Conservation (phyloP, 2,888 invertebrate species). For the Orchestes rusci region DNA sequence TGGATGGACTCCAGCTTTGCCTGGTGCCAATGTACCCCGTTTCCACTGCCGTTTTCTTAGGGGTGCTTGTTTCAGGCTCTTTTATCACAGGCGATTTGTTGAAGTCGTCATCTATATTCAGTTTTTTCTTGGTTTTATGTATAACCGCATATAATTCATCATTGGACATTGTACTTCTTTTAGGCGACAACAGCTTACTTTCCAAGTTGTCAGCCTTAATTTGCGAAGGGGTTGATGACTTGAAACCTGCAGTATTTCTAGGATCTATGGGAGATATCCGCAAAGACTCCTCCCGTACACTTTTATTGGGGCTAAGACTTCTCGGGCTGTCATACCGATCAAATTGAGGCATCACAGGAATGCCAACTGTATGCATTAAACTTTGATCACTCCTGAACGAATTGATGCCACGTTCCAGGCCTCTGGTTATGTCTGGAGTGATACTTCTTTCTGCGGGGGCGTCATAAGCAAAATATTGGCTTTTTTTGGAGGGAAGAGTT, state of each 20-base stretch:
- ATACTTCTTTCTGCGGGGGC: constrained; percentile 44
- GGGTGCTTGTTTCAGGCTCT: constrained; percentile 18
- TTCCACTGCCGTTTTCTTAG: constrained; percentile 48
- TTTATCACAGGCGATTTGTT: constrained; percentile 42
- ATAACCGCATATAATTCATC: constrained; percentile 71
- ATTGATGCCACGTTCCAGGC: constrained; percentile 35
- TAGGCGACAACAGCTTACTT: constrained; percentile 54
- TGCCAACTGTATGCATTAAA: constrained; percentile 34
- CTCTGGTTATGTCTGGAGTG: constrained; percentile 49
- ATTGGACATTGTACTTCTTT: constrained; percentile 69
- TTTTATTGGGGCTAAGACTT: constrained; percentile 7
- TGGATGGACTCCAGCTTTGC: constrained; percentile 59
- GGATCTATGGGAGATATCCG: constrained; percentile 65
- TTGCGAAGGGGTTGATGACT: constrained; percentile 60
- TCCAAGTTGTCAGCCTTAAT: constrained; percentile 48
- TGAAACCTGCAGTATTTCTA: constrained; percentile 50
- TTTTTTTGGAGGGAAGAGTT: constrained; percentile 46
- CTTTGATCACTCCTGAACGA: constrained; percentile 26
- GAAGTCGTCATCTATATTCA: constrained; percentile 56
- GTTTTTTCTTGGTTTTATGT: constrained; percentile 67
- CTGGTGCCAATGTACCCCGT: constrained; percentile 56
- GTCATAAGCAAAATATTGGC: constrained; percentile 40
- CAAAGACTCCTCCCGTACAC: constrained; percentile 42
- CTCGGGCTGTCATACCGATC: constrained; percentile 16
- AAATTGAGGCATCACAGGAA: constrained; percentile 36